Evolutionary conservation across 2,888 invertebrate genomes (phyloP).

Genomic region (Drosophila ustulata): DNA sequence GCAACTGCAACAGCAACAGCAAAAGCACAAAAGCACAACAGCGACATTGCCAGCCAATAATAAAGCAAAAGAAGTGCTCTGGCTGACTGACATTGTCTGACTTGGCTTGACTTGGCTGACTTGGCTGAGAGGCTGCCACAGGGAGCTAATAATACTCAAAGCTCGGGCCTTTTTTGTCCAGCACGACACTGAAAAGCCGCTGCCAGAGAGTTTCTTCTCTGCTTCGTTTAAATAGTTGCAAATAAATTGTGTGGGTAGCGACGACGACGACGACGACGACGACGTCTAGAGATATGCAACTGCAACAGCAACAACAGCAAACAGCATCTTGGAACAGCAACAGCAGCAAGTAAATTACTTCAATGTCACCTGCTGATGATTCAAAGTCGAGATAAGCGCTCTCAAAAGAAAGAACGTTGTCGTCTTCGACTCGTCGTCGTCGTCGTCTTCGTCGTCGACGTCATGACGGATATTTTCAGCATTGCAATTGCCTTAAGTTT

Average conservation of each 20-base stretch:
- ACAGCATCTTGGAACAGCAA: conserved; percentile 52
- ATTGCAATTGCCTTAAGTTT: conserved; percentile 69
- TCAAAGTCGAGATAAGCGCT: conserved; percentile 74
- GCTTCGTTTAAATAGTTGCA: conserved; percentile 76
- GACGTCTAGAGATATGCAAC: conserved; percentile 7
- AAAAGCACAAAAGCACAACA: conserved; percentile 41
- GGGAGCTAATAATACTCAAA: conserved; percentile 74
- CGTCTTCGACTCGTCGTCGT: conserved; percentile 12
- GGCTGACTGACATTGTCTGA: conserved; percentile 76
- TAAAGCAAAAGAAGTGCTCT: conserved; percentile 80
- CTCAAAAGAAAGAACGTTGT: conserved; percentile 57
- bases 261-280: conserved; percentile 24
- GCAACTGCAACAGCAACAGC: conserved; percentile 39
- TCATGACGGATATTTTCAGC: conserved; percentile 61
- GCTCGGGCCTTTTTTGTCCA: conserved; percentile 63
- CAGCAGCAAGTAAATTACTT: conserved; percentile 78
- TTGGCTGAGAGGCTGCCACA: conserved; percentile 53
- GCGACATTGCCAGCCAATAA: conserved; percentile 77
- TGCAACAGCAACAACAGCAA: conserved; percentile 40
- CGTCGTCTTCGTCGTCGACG: conserved; percentile 24
- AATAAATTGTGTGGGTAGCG: conserved; percentile 78
- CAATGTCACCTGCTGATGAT: conserved; percentile 81
- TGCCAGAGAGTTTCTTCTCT: conserved; percentile 28
- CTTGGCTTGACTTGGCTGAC: conserved; percentile 57
- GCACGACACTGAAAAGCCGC: conserved; percentile 57